Evolutionary conservation across 2,113 vertebrate genomes (phyloP).

Genomic region (Illadopsis cleaveri): DNA sequence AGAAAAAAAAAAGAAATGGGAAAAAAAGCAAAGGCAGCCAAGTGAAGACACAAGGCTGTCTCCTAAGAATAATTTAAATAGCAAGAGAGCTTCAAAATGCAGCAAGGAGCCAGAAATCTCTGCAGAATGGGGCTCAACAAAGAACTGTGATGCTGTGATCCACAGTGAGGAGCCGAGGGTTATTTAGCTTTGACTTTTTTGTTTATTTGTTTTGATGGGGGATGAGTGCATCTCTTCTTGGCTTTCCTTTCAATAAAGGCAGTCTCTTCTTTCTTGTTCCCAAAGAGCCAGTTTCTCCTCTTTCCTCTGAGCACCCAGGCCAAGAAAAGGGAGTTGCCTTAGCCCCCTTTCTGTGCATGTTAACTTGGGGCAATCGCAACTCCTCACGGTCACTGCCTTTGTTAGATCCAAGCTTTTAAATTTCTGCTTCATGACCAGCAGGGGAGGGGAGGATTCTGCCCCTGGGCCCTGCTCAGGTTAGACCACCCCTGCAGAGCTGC

Average conservation of each 20-base stretch:
- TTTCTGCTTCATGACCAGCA: not conserved
- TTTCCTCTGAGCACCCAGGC: not conserved
- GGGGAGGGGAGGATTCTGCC: not conserved
- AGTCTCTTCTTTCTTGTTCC: not conserved
- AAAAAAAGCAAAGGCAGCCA: conserved; percentile 55
- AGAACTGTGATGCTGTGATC: not conserved
- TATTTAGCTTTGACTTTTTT: not conserved
- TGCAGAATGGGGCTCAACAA: conserved; percentile 5
- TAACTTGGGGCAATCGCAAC: not conserved
- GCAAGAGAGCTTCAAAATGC: not conserved
- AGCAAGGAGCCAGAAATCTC: conserved; percentile 34
- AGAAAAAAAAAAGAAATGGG: conserved; percentile 21
- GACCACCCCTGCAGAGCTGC: not conserved
- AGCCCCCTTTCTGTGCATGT: not conserved
- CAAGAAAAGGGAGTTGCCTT: not conserved
- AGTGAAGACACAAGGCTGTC: conserved; percentile 34
- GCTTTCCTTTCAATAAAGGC: not conserved
- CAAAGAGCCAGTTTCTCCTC: not conserved
- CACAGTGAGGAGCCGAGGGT: not conserved
- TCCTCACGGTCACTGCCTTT: not conserved
- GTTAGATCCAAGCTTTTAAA: not conserved
- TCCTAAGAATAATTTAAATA: conserved; percentile 35
- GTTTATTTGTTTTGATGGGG: not conserved
- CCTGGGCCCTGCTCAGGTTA: not conserved
- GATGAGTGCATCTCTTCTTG: not conserved